These are phyloP conservation scores for Lepisosteus osseus DNA, from an alignment of 2,113 vertebrate species.

Conservation along the genomic window DNA sequence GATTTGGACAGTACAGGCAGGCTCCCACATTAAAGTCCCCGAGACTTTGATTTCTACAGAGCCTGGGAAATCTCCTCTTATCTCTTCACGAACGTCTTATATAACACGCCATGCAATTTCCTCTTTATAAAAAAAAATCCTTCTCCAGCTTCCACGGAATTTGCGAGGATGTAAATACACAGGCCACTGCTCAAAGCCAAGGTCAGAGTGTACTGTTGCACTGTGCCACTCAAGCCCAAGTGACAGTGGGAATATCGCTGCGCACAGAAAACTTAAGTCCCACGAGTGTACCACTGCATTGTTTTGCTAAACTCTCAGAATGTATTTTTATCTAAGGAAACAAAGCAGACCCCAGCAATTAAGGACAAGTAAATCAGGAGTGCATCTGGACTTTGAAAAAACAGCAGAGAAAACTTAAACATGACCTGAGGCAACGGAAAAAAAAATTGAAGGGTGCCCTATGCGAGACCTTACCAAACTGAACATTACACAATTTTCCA, in stretches of 20 bases:
- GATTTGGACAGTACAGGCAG: not conserved
- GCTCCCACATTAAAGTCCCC: not conserved
- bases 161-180: slow-evolving; percentile 12
- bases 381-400: not conserved
- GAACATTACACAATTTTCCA: not conserved
- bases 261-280: not conserved
- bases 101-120: slow-evolving; percentile 39
- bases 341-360: not conserved
- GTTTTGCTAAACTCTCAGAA: not conserved
- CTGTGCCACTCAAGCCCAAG: not conserved
- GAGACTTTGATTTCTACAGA: not conserved
- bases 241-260: slow-evolving; percentile 31
- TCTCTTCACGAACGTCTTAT: slow-evolving; percentile 11
- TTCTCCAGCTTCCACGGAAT: slow-evolving; percentile 40
- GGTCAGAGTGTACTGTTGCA: slow-evolving; percentile 7
- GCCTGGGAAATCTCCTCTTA: not conserved
- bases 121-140: slow-evolving; percentile 25
- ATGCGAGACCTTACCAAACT: not conserved
- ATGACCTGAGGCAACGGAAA: not conserved
- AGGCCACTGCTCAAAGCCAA: not conserved
- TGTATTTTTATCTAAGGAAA: not conserved
- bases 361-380: not conserved
- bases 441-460: not conserved
- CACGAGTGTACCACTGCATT: not conserved
- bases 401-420: not conserved